Percentiles rank a stretch among this genome's conserved stretches.
Evolutionary conservation across 1,140 invertebrate species (phyloP).

Genomic region (Nautilus pompilius): DNA sequence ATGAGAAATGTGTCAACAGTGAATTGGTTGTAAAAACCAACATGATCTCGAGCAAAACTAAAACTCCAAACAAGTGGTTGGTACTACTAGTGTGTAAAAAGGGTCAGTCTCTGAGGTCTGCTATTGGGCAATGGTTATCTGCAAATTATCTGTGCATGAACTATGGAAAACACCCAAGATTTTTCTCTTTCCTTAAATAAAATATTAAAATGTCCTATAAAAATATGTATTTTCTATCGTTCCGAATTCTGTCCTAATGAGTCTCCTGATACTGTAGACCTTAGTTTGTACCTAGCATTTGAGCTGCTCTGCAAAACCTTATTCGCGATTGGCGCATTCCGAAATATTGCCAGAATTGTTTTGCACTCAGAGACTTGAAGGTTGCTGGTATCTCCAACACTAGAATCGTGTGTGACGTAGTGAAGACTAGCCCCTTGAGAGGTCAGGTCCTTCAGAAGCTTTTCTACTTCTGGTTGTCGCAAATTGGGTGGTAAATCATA

Average conservation of each 20-base stretch:
- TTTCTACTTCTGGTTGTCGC: not conserved
- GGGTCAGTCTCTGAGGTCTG: not conserved
- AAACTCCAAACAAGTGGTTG: not conserved
- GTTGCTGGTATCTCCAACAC: not conserved
- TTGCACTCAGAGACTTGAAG: conserved; percentile 3
- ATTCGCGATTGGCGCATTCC: not conserved
- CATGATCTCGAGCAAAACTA: not conserved
- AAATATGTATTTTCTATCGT: not conserved
- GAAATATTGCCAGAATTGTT: conserved; percentile 4
- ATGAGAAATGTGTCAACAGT: not conserved
- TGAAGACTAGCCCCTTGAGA: not conserved
- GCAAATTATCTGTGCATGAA: not conserved
- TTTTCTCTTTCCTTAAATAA: conserved; percentile 4
- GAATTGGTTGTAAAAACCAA: not conserved
- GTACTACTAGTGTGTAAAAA: not conserved
- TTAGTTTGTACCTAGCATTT: not conserved
- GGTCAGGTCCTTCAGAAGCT: not conserved
- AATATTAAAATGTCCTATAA: conserved; percentile 6
- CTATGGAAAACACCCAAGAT: conserved; percentile 2
- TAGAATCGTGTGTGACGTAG: not conserved
- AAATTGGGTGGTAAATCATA: not conserved
- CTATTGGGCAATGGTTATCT: not conserved
- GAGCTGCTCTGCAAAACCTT: not conserved
- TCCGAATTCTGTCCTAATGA: not conserved
- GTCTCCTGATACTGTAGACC: conserved; percentile 1